Percentiles rank a stretch among this genome's conserved stretches.
These are phyloP conservation scores for Petromus typicus DNA, from an alignment of 2,113 vertebrate genomes.

Conservation along the genomic window DNA sequence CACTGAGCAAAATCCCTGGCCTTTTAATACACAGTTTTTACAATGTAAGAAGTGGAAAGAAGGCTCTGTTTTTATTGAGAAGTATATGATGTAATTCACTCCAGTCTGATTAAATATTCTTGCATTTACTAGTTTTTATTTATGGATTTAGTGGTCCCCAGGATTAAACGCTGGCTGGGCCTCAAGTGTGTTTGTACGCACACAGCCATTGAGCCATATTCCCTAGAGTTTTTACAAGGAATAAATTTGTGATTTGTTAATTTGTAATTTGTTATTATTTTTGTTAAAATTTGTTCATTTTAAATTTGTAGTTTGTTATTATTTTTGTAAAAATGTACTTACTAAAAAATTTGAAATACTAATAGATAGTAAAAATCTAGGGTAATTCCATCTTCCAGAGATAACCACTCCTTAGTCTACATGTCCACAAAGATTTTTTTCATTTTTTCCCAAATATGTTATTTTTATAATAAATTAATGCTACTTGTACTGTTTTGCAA, in stretches of 20 bases:
- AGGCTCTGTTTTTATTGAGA: slow-evolving; percentile 22
- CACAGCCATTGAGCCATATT: neutral
- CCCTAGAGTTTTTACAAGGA: neutral
- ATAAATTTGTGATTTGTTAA: slow-evolving; percentile 32
- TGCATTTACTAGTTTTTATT: neutral
- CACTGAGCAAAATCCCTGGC: too few species aligned
- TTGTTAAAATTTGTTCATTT: too few species aligned
- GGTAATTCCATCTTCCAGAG: neutral
- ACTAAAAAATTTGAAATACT: slow-evolving; percentile 44
- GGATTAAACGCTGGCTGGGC: neutral
- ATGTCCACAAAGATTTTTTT: neutral
- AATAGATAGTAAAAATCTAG: slow-evolving; percentile 37
- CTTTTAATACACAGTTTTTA: slow-evolving; percentile 13
- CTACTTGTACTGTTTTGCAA: neutral
- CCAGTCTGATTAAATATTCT: slow-evolving; percentile 11
- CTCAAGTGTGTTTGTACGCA: neutral
- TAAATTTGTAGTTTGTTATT: too few species aligned
- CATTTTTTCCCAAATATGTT: neutral
- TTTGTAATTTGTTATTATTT: too few species aligned
- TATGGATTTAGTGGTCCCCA: neutral
- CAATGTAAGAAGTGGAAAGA: slow-evolving; percentile 28
- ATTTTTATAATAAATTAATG: slow-evolving; percentile 25
- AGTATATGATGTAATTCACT: neutral
- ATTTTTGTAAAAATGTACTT: too few species aligned
- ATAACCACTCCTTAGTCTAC: neutral